Conservation (phyloP, 1,140 invertebrate species). For the Drosophila mayri region DNA sequence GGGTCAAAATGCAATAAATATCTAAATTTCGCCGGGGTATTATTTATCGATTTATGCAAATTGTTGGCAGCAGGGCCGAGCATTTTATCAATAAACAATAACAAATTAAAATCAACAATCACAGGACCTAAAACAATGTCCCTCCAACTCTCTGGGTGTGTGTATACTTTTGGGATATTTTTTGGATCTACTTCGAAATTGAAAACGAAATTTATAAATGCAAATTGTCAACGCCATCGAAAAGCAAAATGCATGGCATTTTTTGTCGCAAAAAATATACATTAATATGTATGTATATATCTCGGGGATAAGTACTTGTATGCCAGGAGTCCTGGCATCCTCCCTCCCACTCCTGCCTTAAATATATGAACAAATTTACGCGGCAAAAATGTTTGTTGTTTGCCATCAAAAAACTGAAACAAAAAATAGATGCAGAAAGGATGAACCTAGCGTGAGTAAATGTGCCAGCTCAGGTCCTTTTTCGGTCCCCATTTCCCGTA, state of each 20-base stretch:
- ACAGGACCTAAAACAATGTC: slow-evolving; percentile 31
- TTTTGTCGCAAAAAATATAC: not conserved
- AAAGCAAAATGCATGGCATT: slow-evolving; percentile 18
- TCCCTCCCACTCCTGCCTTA: not conserved
- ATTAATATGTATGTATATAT: not conserved
- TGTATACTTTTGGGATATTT: not conserved
- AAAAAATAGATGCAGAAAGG: not conserved
- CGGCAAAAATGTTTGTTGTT: slow-evolving; percentile 24
- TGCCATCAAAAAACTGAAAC: slow-evolving; percentile 39
- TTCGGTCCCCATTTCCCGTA: not conserved
- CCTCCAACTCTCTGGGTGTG: not conserved
- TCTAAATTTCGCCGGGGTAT: slow-evolving; percentile 63
- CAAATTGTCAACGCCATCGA: slow-evolving; percentile 65
- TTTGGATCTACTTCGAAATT: slow-evolving; percentile 43
- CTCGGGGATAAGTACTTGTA: slow-evolving; percentile 21
- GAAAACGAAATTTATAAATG: slow-evolving; percentile 77
- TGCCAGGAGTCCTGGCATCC: not conserved
- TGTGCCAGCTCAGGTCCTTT: slow-evolving; percentile 16
- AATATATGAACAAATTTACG: slow-evolving; percentile 39
- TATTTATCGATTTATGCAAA: slow-evolving; percentile 83
- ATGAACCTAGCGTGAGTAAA: not conserved
- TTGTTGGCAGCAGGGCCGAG: slow-evolving; percentile 28
- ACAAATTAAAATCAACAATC: slow-evolving; percentile 80
- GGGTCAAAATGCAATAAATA: slow-evolving; percentile 73
- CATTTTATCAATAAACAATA: slow-evolving; percentile 83